Evolutionary conservation across 2,113 vertebrate genomes (phyloP), one percentile per base, ranked within the genome.

Genomic region (Picathartes gymnocephalus): DNA sequence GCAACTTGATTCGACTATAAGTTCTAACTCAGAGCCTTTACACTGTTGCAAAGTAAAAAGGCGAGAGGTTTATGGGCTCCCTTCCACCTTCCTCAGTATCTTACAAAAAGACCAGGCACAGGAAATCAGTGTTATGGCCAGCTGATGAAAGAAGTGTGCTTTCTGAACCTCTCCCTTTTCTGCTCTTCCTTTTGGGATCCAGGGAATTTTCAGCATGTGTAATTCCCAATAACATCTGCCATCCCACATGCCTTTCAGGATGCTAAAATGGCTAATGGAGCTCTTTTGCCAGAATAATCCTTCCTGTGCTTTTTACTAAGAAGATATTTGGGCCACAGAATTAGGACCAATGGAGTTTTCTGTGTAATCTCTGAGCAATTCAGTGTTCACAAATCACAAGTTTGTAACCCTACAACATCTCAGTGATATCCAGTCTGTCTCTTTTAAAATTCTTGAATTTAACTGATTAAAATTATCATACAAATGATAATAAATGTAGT

Each of bases 1-100:
- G 11, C 15, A 72, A 22, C 12, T 53, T 0, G 0, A 53, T 74
- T 74, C 22, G 66, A 3, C 30, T 28, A 0, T 24, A 68, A 15
- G 3, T 44, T 68, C 33, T 72, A 40, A 40, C 6, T 15, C 40
- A 78, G 33, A 37, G 11, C 5, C 9, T 84, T 77, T 61, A 65
- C 45, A 2, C 1, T 65, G 6, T 7, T 57, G 7, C 37, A 74
- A 53, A 62, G 6, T 21, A 65, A 44, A 69, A 85, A n/a, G 16
- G 7, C 7, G 23, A 42, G 56, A 47, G 13, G 28, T 37, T 13
- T 23, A 22, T 5, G 5, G 37, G 22, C 27, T 85, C 12, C 28
- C 7, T 77, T 72, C 33, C 15, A 10, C 20, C 23, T 72, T 66
- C 9, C 25, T 47, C 48, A 22, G 39, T 6, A 50, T 6, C 13